These are phyloP conservation scores for Microcebus murinus DNA, from an alignment of 2,113 vertebrate species.

Conservation along the genomic window DNA sequence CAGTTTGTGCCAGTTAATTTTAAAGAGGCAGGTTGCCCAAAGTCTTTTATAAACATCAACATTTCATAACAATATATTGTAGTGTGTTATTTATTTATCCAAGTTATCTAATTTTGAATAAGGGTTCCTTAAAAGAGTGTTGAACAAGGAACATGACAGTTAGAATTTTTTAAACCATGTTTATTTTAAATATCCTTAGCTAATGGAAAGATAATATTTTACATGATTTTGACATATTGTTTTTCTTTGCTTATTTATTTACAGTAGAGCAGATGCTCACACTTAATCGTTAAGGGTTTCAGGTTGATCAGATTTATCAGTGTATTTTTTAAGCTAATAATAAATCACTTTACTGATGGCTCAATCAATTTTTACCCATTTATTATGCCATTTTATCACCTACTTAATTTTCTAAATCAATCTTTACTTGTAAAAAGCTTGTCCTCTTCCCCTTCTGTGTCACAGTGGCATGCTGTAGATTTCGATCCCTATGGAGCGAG, in stretches of 20 bases:
- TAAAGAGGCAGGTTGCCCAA: neutral
- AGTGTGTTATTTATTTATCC: constrained; percentile 6
- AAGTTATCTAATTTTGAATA: constrained; percentile 2
- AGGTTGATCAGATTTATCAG: constrained; percentile 65
- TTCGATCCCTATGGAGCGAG: neutral
- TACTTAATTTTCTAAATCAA: constrained; percentile 68
- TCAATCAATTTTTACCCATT: constrained; percentile 70
- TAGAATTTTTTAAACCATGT: neutral
- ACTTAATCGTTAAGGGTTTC: constrained; percentile 50
- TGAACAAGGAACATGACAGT: neutral
- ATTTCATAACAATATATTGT: neutral
- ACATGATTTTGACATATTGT: neutral
- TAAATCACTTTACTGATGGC: constrained; percentile 67
- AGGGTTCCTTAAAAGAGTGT: neutral
- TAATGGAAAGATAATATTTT: constrained; percentile 10
- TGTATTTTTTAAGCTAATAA: constrained; percentile 60
- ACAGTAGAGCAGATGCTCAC: neutral
- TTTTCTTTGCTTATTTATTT: constrained; percentile 40
- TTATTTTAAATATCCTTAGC: neutral
- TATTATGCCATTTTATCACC: constrained; percentile 69
- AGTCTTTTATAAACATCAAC: neutral
- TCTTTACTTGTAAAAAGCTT: constrained; percentile 55
- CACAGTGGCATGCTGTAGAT: neutral
- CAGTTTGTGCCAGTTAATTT: neutral
- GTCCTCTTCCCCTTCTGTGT: neutral